phyloP scores from a whole-genome alignment of 2,113 vertebrate species.

The Amblyopsis rosae region DNA sequence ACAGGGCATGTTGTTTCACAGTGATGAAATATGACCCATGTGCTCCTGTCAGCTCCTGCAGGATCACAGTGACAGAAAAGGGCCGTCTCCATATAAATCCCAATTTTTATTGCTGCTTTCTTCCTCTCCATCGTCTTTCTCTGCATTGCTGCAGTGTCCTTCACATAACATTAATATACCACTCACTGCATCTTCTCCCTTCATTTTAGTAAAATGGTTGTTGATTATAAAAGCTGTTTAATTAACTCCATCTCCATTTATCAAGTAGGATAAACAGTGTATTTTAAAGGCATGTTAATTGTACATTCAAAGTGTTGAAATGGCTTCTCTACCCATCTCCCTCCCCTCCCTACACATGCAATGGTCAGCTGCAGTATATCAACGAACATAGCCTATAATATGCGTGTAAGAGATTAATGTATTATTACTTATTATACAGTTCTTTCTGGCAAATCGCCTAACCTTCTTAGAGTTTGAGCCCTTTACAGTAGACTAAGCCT shows the following conservation, averaged over 20 bases:
- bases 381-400: too few relatives aligned
- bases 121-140: slow-evolving; percentile 35
- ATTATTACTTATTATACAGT: too few relatives aligned
- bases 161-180: slow-evolving; percentile 59
- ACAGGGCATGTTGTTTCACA: slow-evolving; percentile 41
- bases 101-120: slow-evolving; percentile 60
- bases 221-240: too few relatives aligned
- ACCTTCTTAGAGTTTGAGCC: too few relatives aligned
- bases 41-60: slow-evolving; percentile 60
- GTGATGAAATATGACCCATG: slow-evolving; percentile 73
- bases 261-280: too few relatives aligned
- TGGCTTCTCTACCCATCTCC: too few relatives aligned
- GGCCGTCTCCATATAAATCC: slow-evolving; percentile 74
- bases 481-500: too few relatives aligned
- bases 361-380: not conserved
- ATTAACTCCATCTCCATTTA: too few relatives aligned
- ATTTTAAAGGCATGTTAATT: too few relatives aligned
- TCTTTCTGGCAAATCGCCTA: too few relatives aligned
- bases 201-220: not conserved
- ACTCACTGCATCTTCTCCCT: slow-evolving; percentile 25
- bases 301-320: too few relatives aligned
- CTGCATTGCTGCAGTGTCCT: slow-evolving; percentile 53
- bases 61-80: slow-evolving; percentile 70
- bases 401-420: too few relatives aligned
- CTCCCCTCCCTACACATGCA: not conserved